phyloP scores from a whole-genome alignment of 30 jellyfish, hydroid and myxozoan genomes.

The Aurelia aurita complex sp. Pacific region DNA sequence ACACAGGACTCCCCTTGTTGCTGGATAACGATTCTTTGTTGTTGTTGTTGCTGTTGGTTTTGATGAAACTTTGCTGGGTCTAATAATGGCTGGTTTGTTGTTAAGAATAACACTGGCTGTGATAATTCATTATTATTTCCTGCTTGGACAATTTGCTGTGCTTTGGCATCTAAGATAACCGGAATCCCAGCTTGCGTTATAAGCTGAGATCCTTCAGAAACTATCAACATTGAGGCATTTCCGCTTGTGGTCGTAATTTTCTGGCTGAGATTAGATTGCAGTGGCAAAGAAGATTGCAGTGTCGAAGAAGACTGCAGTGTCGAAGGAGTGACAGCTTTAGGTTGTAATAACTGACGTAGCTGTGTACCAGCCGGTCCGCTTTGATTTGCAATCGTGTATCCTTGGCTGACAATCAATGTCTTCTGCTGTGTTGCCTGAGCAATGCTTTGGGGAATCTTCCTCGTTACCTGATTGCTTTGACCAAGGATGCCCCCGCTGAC shows the following conservation, averaged over 20 bases:
- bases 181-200: background rate
- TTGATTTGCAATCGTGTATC: too few relatives aligned
- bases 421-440: too few relatives aligned
- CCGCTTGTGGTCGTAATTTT: background rate
- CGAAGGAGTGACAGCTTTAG: too few relatives aligned
- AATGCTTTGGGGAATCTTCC: too few relatives aligned
- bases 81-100: background rate
- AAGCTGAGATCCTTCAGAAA: background rate
- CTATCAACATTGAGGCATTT: background rate
- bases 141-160: background rate
- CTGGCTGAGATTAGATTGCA: too few relatives aligned
- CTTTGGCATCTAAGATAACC: background rate
- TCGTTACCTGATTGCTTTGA: too few relatives aligned
- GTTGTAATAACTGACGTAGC: too few relatives aligned
- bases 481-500: too few relatives aligned
- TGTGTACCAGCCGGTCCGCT: too few relatives aligned
- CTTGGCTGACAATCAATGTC: too few relatives aligned
- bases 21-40: slow-evolving; percentile 9
- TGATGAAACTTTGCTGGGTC: background rate
- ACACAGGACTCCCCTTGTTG: slow-evolving; percentile 14
- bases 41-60: slow-evolving; percentile 18
- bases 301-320: too few relatives aligned
- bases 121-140: background rate
- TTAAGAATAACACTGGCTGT: background rate
- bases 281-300: too few relatives aligned